Conservation (phyloP, 2,113 vertebrate species). For the Alaudala cheleensis region DNA sequence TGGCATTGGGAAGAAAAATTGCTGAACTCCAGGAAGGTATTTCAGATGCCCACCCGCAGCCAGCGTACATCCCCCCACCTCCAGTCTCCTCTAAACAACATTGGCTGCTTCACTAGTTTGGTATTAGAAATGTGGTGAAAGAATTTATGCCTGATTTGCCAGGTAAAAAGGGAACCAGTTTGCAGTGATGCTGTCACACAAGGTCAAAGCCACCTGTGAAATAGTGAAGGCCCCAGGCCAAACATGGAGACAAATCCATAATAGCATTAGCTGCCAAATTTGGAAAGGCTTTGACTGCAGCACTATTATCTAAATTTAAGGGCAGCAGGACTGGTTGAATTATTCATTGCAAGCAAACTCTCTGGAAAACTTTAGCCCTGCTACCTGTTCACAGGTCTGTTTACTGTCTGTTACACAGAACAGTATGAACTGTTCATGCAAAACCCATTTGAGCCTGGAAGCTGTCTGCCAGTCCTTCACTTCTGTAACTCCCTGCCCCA, state of each 20-base stretch:
- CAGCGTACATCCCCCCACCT: not conserved
- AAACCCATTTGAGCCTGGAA: not conserved
- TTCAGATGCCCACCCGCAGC: not conserved
- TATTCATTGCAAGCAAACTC: constrained; percentile 9
- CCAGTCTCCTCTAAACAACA: not conserved
- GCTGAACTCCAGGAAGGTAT: not conserved
- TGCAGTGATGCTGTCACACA: not conserved
- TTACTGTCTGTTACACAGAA: constrained; percentile 15
- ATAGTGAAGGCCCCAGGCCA: not conserved
- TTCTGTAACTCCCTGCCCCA: not conserved
- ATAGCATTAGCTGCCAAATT: not conserved
- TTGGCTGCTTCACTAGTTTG: not conserved
- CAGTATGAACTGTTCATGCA: not conserved
- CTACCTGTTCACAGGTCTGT: not conserved
- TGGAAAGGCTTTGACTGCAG: constrained; percentile 19
- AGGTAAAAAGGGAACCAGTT: not conserved
- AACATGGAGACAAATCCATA: not conserved
- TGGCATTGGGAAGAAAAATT: not conserved
- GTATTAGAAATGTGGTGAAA: not conserved
- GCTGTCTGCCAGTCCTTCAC: not conserved
- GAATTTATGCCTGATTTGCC: not conserved
- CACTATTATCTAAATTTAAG: constrained; percentile 14
- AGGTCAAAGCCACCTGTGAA: not conserved
- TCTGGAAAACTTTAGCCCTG: not conserved
- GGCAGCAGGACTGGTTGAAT: not conserved